Evolutionary conservation across 2,888 invertebrate species (phyloP), one percentile per base, ranked within the genome.

Genomic region (Coenonympha glycerion): DNA sequence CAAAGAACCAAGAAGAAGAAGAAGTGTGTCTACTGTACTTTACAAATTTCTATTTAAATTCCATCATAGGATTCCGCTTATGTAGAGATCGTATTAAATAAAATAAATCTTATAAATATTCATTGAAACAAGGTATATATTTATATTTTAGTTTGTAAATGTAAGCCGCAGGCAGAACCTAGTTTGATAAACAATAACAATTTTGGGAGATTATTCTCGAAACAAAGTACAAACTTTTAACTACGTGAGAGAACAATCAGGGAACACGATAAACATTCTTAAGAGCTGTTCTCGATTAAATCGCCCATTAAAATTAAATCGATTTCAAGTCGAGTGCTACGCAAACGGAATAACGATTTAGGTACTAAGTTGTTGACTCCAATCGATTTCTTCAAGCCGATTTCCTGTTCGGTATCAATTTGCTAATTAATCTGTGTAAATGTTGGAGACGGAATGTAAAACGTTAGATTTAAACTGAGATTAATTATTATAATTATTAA

Each of bases 341-440:
- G 49, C 47, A 53, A 55, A 53, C 44, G 39, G 40, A 44, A 36
- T 48, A 50, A 36, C 47, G 53, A 47, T 55, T 55, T 33, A 26
- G 28, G 19, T 30, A 30, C 13, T 5, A 47, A 41, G 24, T 47
- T 40, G 54, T 51, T 45, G 54, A 48, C 40, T 48, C 28, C 34
- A 44, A 47, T 44, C 34, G 9, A 45, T 45, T 22, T 45, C 45
- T 34, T 31, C 15, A 31, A 41, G 46, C 34, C 13, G 39, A 50
- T 47, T 51, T 34, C 45, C 34, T 34, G 33, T 33, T 15, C 22
- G 33, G 33, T 45, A 22, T 18, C 33, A 26, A 34, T 34, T 26
- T 8, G 18, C 24, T 45, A 11, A 33, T 46, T 19, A 26, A 39
- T 34, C 30, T 34, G 22, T 21, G 39, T 39, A 28, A 47, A 47